Evolutionary conservation across 2,113 vertebrate genomes (phyloP).

Genomic region (Tympanuchus pallidicinctus): DNA sequence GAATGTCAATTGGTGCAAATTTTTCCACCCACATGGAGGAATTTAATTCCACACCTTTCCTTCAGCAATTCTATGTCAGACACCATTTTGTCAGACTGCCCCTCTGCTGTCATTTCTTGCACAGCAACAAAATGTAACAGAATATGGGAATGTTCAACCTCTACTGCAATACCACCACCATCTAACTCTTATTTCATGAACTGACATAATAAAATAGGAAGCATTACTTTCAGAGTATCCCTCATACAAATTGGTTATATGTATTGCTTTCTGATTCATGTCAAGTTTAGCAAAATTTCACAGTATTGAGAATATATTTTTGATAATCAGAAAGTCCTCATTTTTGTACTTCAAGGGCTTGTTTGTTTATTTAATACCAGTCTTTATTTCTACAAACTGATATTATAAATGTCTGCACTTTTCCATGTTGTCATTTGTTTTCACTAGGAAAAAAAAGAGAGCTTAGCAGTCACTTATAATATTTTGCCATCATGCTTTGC

Average conservation of each 20-base stretch:
- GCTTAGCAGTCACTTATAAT: neutral
- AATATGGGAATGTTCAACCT: too few species aligned
- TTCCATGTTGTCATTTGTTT: neutral
- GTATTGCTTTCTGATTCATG: neutral
- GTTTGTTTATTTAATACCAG: neutral
- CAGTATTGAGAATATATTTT: neutral
- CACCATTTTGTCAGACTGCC: too few species aligned
- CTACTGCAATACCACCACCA: too few species aligned
- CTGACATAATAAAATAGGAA: too few species aligned
- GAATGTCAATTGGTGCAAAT: too few species aligned
- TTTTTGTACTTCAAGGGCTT: neutral
- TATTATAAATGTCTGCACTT: neutral
- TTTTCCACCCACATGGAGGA: too few species aligned
- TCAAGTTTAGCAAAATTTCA: neutral
- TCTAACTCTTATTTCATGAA: too few species aligned
- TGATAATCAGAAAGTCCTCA: neutral
- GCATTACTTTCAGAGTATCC: too few species aligned
- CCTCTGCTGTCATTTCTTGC: too few species aligned
- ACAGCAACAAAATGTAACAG: too few species aligned
- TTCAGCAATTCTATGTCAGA: too few species aligned
- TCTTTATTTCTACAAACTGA: neutral
- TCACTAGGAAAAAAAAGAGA: neutral
- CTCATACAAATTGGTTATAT: neutral
- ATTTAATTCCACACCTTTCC: too few species aligned
- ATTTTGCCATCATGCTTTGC: neutral